Evolutionary conservation across 2,113 vertebrate genomes (phyloP).

Genomic region (Scalopus aquaticus): DNA sequence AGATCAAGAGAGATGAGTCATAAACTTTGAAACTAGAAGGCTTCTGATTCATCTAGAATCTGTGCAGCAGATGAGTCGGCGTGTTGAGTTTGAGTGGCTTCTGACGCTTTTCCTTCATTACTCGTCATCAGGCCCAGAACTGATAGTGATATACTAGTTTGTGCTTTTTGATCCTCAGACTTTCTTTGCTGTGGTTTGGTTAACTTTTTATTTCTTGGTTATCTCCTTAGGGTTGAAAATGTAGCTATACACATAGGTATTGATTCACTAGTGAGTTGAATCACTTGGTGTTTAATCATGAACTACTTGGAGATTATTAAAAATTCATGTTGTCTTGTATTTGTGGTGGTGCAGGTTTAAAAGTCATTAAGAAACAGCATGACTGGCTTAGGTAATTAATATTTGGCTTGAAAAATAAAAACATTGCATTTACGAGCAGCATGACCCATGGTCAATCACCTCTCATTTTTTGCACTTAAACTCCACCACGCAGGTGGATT

Average conservation of each 20-base stretch:
- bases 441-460: constrained; percentile 72
- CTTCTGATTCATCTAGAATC: constrained; percentile 47
- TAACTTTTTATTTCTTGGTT: not conserved
- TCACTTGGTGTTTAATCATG: constrained; percentile 74
- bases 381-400: constrained; percentile 76
- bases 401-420: constrained; percentile 77
- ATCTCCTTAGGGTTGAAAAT: constrained; percentile 12
- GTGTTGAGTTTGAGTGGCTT: constrained; percentile 27
- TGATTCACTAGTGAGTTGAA: constrained; percentile 50
- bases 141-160: not conserved
- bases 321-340: constrained; percentile 66
- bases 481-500: constrained; percentile 5
- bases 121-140: not conserved
- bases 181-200: not conserved
- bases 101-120: constrained; percentile 22
- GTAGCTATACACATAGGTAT: constrained; percentile 54
- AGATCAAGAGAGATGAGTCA: constrained; percentile 58
- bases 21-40: constrained; percentile 35
- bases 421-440: constrained; percentile 73
- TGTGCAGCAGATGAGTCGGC: constrained; percentile 35
- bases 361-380: constrained; percentile 79
- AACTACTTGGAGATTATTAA: constrained; percentile 74
- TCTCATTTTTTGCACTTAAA: constrained; percentile 61
- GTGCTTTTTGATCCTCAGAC: not conserved
- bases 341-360: constrained; percentile 69